phyloP scores from a whole-genome alignment of 2,888 invertebrate species.

The Drosophila neonasuta region DNA sequence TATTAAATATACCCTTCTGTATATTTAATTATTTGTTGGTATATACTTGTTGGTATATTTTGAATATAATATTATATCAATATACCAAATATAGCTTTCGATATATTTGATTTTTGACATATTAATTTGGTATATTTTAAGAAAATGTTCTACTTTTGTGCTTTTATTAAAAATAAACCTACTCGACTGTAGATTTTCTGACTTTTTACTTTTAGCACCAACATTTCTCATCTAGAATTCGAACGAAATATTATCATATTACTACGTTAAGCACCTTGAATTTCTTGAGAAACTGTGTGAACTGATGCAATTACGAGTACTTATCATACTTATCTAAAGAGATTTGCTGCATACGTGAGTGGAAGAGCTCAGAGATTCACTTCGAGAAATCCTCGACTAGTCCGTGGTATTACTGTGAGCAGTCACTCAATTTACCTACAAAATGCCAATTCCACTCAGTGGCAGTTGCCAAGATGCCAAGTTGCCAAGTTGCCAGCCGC shows the following conservation, averaged over 20 bases:
- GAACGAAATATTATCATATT: constrained; percentile 1
- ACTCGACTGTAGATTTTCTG: no score
- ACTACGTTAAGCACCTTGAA: background rate
- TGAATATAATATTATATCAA: no score
- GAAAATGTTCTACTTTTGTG: no score
- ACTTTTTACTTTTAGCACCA: no score
- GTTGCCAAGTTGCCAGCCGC: constrained; percentile 5
- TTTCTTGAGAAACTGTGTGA: constrained; percentile 1
- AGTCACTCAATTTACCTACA: background rate
- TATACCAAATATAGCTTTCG: no score
- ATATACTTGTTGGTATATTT: no score
- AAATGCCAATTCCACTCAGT: constrained; percentile 2
- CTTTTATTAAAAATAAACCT: background rate
- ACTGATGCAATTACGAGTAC: constrained; percentile 2
- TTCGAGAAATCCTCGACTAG: background rate
- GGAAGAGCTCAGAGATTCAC: background rate
- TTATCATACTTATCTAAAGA: background rate
- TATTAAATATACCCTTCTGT: no score
- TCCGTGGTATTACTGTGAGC: background rate
- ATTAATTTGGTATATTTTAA: no score
- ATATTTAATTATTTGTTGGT: no score
- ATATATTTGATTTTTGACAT: no score
- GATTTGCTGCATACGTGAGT: background rate
- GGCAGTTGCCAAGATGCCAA: constrained; percentile 15
- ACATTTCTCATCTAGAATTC: background rate